Evolutionary conservation across 2,113 vertebrate genomes (phyloP).

Genomic region (Muscicapa adusta): DNA sequence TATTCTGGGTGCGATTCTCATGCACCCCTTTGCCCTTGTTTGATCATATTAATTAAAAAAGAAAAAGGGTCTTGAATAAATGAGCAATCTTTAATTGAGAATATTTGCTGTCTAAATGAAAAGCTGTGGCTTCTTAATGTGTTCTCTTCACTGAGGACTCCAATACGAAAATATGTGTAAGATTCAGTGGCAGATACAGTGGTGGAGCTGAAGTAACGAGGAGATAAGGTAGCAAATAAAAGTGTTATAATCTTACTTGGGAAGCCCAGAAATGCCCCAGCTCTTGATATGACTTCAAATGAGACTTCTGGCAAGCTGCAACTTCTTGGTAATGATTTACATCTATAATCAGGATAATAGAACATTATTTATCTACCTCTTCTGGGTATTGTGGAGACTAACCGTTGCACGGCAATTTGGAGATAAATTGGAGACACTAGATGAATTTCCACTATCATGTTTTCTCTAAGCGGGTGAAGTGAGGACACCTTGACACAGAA

Average conservation of each 20-base stretch:
- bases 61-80: background rate
- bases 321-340: background rate
- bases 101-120: background rate
- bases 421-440: background rate
- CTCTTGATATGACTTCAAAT: background rate
- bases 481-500: background rate
- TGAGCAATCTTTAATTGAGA: background rate
- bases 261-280: background rate
- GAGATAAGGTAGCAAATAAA: background rate
- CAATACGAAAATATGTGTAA: background rate
- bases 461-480: constrained; percentile 15
- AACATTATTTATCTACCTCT: background rate
- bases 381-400: background rate
- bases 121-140: background rate
- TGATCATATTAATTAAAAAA: background rate
- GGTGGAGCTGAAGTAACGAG: background rate
- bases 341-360: background rate
- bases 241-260: background rate
- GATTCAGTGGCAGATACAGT: background rate
- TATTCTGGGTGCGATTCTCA: background rate
- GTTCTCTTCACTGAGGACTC: background rate
- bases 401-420: background rate
- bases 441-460: background rate
- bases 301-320: background rate
- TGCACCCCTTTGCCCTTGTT: background rate